Percentiles rank a stretch among this genome's conserved stretches.
Conservation (phyloP, 2,797 vertebrate species). For the Sardinella longiceps region DNA sequence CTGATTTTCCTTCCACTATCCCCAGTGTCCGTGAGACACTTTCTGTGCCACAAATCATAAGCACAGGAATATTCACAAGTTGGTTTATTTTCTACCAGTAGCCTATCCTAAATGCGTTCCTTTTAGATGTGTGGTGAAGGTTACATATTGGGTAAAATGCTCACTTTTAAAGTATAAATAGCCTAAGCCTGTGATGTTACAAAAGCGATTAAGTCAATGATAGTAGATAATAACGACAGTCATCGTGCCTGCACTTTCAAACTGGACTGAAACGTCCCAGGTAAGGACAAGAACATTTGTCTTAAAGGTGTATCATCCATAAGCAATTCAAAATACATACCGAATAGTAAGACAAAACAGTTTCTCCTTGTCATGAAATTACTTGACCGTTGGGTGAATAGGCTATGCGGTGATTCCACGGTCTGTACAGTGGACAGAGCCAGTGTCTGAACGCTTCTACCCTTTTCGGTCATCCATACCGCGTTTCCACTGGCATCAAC, state of each 20-base stretch:
- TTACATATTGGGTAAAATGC: not conserved
- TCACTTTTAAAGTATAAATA: not conserved
- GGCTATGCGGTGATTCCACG: conserved; percentile 15
- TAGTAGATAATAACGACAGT: not conserved
- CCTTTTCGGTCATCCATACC: conserved; percentile 22
- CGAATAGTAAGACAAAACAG: conserved; percentile 59
- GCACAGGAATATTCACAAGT: not conserved
- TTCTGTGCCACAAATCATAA: not conserved
- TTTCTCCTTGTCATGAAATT: conserved; percentile 71
- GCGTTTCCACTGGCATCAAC: conserved; percentile 1
- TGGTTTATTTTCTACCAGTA: not conserved
- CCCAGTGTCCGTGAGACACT: not conserved
- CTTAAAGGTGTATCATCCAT: not conserved
- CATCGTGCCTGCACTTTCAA: not conserved
- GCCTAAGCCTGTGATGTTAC: not conserved
- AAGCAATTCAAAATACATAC: conserved; percentile 53
- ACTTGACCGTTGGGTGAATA: conserved; percentile 46
- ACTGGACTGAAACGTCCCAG: not conserved
- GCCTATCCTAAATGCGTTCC: not conserved
- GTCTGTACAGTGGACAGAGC: conserved; percentile 9
- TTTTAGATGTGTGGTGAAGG: not conserved
- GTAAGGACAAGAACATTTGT: conserved; percentile 5
- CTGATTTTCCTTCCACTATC: not conserved
- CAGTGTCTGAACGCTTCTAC: not conserved
- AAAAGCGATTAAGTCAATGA: not conserved